These are phyloP conservation scores for Ctenochaetus hawaiiensis DNA, from an alignment of 2,797 vertebrate genomes.

Conservation along the genomic window DNA sequence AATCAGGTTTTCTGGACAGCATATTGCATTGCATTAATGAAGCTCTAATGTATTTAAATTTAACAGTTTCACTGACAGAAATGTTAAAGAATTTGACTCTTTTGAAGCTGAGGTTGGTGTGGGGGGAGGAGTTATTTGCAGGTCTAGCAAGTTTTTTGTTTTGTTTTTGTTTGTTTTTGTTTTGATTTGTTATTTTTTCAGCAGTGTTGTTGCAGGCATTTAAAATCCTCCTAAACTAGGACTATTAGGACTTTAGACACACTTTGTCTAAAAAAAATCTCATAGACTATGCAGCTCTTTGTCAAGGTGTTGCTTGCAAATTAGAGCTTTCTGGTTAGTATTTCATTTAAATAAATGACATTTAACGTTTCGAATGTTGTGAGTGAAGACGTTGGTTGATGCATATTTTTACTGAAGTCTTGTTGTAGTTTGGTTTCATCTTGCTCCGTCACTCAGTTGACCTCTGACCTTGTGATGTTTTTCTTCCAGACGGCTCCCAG, in stretches of 20 bases:
- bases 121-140: background rate
- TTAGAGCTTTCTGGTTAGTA: background rate
- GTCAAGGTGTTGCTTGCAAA: background rate
- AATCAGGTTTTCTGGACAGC: too few species aligned
- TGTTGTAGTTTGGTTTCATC: too few species aligned
- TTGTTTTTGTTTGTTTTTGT: background rate
- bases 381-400: background rate
- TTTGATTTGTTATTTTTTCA: too few species aligned
- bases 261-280: too few species aligned
- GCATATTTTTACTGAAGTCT: background rate
- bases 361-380: background rate
- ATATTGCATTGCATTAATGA: too few species aligned
- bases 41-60: background rate
- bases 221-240: background rate
- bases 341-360: background rate
- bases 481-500: slow-evolving; percentile 93
- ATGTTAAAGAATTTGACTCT: background rate
- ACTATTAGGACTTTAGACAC: too few species aligned
- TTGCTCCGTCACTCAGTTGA: background rate
- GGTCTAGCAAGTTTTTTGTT: background rate
- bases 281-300: background rate
- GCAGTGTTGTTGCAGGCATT: too few species aligned
- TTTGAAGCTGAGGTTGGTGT: too few species aligned
- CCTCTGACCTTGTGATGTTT: background rate
- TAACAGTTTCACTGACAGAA: background rate